Evolutionary conservation across 2,113 vertebrate genomes (phyloP).

Genomic region (Peromyscus californicus): DNA sequence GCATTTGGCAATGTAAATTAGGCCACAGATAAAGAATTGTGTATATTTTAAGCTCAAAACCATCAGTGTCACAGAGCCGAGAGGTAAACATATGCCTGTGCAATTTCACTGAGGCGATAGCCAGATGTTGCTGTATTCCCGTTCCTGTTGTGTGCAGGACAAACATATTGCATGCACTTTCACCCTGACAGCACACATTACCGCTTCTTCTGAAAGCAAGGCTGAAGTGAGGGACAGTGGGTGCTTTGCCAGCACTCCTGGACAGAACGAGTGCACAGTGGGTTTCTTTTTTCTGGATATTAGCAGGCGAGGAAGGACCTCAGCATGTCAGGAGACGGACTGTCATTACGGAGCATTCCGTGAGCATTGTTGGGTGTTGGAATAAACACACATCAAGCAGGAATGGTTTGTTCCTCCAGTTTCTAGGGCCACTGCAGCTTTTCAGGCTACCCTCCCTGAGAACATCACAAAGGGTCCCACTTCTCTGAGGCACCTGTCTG

Average conservation of each 20-base stretch:
- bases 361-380: not conserved
- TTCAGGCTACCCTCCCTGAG: not conserved
- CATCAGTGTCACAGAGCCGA: constrained; percentile 92
- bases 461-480: not conserved
- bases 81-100: constrained; percentile 95
- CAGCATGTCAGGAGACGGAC: not conserved
- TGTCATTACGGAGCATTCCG: not conserved
- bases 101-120: constrained; percentile 88
- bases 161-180: constrained; percentile 91
- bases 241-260: constrained; percentile 85
- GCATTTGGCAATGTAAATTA: constrained; percentile 91
- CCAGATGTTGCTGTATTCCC: constrained; percentile 91
- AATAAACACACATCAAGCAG: constrained; percentile 51
- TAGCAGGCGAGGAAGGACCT: not conserved
- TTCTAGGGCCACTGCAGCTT: constrained; percentile 9
- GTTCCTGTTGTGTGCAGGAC: constrained; percentile 87
- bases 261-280: constrained; percentile 75
- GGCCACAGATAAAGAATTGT: constrained; percentile 91
- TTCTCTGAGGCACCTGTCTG: constrained; percentile 53
- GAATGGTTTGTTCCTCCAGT: constrained; percentile 36
- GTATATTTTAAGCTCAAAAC: constrained; percentile 93
- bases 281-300: constrained; percentile 78
- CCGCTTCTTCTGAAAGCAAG: constrained; percentile 87
- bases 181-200: constrained; percentile 91
- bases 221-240: constrained; percentile 87